Conservation (phyloP, 2,113 vertebrate species). For the Vidua macroura region DNA sequence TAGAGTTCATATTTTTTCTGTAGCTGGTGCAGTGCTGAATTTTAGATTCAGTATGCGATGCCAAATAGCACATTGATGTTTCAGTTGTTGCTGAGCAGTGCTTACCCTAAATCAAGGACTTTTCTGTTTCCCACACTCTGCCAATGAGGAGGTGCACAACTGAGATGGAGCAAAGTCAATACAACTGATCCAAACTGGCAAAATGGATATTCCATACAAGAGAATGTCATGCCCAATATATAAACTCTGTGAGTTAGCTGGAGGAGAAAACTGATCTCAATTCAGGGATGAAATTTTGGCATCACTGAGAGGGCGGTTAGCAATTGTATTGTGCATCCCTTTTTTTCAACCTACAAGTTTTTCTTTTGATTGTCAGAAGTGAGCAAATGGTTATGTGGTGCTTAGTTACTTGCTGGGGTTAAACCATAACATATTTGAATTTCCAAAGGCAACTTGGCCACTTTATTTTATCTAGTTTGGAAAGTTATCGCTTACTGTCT, state of each 20-base stretch:
- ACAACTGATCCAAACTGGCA: not conserved
- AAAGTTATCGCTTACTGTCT: not conserved
- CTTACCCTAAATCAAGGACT: not conserved
- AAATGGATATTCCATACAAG: not conserved
- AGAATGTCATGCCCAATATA: not conserved
- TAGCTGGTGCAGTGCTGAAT: not conserved
- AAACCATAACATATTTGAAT: not conserved
- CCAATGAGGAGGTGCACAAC: not conserved
- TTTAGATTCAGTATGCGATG: not conserved
- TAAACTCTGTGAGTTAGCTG: not conserved
- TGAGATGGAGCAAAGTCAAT: not conserved
- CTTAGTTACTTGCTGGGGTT: not conserved
- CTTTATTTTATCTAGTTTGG: not conserved
- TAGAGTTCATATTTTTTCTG: not conserved
- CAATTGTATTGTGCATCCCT: not conserved
- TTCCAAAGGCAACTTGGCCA: not conserved
- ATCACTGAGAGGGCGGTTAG: too few relatives aligned
- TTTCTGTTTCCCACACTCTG: not conserved
- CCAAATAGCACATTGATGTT: not conserved
- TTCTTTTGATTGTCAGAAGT: not conserved
- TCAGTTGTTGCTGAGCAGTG: not conserved
- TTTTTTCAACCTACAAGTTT: not conserved
- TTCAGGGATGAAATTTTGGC: not conserved
- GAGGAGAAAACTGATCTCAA: rapidly evolving
- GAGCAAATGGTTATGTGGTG: not conserved